Base-by-base conservation (phyloP, 2,797 vertebrate genomes). In the Borostomias antarcticus region DNA sequence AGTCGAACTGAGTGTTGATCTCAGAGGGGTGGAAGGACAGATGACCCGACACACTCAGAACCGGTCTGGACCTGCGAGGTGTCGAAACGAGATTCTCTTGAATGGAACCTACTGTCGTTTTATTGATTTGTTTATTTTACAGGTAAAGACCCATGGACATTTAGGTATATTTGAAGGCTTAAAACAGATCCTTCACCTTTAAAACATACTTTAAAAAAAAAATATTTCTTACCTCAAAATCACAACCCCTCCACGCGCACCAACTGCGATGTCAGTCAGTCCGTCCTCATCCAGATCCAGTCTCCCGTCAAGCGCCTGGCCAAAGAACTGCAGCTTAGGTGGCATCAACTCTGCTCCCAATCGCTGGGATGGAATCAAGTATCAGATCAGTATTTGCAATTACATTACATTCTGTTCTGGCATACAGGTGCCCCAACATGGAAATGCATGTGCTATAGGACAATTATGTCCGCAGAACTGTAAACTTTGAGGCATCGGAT, bases 221-320 rank as follows among this genome's bases (percentile, higher is more conserved):
- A 35, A 35, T n/a, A n/a, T 37, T 11, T 8, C 28, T 79, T 77
- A 95, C 94, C 91, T 90, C 33, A 95, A 85, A 40, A 94, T 40
- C 4, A 93, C 40, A 30, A 84, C 92, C 0, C 53, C 50, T 21
- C 92, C 91, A 62, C 80, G 62, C 0, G 94, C 90, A 58, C 94
- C 95, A 0, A 96, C 79, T n/a, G 83, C 83, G 50, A 95, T 78
- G 57, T 91, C 93, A 0, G 82, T 76, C 58, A 95, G 86, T 28
- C 81, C 85, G 0, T 94, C 93, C 0, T 75, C 66, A 29, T 75
- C 84, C 0, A 94, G 85, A 52, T 95, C 93, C 0, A 87, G 85
- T 35, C 75, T 29, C 5, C 94, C 94, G 0, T 93, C 79, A 58
- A 95, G 85, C 29, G 93, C 85, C 19, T 89, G 91, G 66, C 95